phyloP scores from a whole-genome alignment of 2,888 invertebrate species.

The Crossocerus cetratus region DNA sequence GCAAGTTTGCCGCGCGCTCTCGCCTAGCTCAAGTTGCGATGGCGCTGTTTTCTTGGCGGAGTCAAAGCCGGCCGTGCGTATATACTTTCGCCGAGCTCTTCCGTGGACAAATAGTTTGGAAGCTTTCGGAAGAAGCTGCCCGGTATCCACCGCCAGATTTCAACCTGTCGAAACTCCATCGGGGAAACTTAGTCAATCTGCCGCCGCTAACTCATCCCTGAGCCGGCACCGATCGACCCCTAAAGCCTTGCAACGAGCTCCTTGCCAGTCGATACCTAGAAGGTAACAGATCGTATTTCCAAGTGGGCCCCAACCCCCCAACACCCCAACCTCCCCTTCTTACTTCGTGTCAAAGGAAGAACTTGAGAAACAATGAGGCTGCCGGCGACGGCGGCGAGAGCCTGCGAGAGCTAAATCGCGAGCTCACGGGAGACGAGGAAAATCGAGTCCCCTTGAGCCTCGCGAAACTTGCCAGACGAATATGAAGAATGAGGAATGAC shows the following conservation, averaged over 20 bases:
- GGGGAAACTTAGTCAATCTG: slow-evolving; percentile 71
- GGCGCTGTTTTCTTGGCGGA: neutral
- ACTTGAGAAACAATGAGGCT: slow-evolving; percentile 41
- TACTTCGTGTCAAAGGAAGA: slow-evolving; percentile 34
- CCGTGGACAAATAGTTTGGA: slow-evolving; percentile 57
- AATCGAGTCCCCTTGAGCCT: too few species aligned
- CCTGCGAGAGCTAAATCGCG: too few species aligned
- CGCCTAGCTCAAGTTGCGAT: neutral
- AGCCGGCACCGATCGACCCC: slow-evolving; percentile 54
- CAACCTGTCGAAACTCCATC: slow-evolving; percentile 67
- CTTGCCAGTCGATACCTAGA: slow-evolving; percentile 55
- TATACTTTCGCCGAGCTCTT: slow-evolving; percentile 26
- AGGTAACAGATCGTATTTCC: slow-evolving; percentile 60
- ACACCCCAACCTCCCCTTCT: slow-evolving; percentile 20
- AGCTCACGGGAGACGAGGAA: too few species aligned
- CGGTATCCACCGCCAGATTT: slow-evolving; percentile 67
- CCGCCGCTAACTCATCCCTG: slow-evolving; percentile 57
- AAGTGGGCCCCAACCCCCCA: slow-evolving; percentile 9
- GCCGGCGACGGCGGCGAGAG: neutral
- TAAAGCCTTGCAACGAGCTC: slow-evolving; percentile 57
- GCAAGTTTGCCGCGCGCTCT: too few species aligned
- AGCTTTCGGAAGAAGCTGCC: slow-evolving; percentile 56
- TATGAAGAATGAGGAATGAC: neutral
- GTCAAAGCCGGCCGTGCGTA: neutral
- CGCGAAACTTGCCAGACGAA: too few species aligned